These are phyloP conservation scores for Aleiodes alternator DNA, from an alignment of 2,888 invertebrate species.

Conservation along the genomic window DNA sequence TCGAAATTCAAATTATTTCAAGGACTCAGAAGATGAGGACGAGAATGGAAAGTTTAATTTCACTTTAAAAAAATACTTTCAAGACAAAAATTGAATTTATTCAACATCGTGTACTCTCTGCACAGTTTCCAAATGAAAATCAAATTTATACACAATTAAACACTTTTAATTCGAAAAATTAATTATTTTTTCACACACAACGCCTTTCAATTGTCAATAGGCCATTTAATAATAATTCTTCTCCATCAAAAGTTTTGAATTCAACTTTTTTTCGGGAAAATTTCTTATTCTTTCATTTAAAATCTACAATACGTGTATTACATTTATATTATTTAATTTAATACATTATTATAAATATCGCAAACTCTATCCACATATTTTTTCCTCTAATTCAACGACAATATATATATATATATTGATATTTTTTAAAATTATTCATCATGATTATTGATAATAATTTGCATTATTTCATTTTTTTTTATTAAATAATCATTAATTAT, in stretches of 20 bases:
- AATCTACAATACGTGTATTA: constrained; percentile 38
- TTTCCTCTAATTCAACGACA: constrained; percentile 58
- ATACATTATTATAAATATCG: constrained; percentile 51
- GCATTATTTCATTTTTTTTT: constrained; percentile 51
- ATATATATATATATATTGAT: constrained; percentile 49
- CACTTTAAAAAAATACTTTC: no score
- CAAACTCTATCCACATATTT: constrained; percentile 23
- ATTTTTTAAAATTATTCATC: constrained; percentile 49
- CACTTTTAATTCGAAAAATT: no score
- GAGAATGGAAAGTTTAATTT: no score
- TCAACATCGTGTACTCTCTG: no score
- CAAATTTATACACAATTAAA: no score
- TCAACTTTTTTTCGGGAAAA: constrained; percentile 64
- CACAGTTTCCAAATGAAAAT: no score
- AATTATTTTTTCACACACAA: no score
- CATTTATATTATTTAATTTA: constrained; percentile 27
- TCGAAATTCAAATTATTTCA: no score
- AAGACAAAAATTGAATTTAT: no score
- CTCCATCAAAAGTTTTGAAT: constrained; percentile 60
- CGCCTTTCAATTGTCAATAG: constrained; percentile 57
- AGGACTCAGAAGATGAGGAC: no score
- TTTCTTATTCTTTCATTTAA: constrained; percentile 48
- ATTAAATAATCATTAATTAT: constrained; percentile 57
- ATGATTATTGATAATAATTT: constrained; percentile 50
- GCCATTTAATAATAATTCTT: constrained; percentile 59